Evolutionary conservation across 2,797 vertebrate genomes (phyloP), one percentile per base, ranked within the genome.

Genomic region (Diglossa cyanea): DNA sequence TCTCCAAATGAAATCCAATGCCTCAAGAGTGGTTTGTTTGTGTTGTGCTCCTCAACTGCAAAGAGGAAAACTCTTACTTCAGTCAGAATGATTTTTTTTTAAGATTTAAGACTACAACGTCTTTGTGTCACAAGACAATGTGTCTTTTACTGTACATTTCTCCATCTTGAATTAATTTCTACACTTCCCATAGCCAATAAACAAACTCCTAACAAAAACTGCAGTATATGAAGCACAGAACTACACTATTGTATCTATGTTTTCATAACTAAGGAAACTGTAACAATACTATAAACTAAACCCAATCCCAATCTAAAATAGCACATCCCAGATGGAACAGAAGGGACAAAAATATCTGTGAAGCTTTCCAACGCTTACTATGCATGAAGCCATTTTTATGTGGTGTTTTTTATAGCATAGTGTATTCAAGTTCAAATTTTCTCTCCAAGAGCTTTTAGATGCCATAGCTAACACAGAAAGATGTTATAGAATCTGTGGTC

Each of bases 11-110:
- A 79, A 90, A 95, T n/a, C 40, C 6, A 13, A 14, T 14, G 66
- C 42, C 63, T 87, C 31, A 79, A 77, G 92, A 95, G 31, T n/a
- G 44, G 71, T 91, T 97, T 48, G 60, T 47, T 95, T 94, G 68
- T 84, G 76, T 77, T 79, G 48, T 51, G 39, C 5, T 70, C 45
- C 61, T 90, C 62, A 66, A 90, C 91, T 20, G 55, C 51, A 80
- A 68, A 85, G 28, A 93, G 13, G 17, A 94, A 92, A 90, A 74
- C 31, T 19, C 45, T 75, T 75, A 74, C 81, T 87, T 82, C 53
- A 70, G 16, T 53, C 67, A 80, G 67, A 88, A 84, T 58, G 7
- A n/a, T 17, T 88, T 87, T 89, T 89, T 86, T 65, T 83, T 77
- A 47, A 72, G 42, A 86, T 60, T 87, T 90, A 82, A 75, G 40